phyloP scores from a whole-genome alignment of 92 coral and sea anemone species.

The Epizoanthus fatuus region DNA sequence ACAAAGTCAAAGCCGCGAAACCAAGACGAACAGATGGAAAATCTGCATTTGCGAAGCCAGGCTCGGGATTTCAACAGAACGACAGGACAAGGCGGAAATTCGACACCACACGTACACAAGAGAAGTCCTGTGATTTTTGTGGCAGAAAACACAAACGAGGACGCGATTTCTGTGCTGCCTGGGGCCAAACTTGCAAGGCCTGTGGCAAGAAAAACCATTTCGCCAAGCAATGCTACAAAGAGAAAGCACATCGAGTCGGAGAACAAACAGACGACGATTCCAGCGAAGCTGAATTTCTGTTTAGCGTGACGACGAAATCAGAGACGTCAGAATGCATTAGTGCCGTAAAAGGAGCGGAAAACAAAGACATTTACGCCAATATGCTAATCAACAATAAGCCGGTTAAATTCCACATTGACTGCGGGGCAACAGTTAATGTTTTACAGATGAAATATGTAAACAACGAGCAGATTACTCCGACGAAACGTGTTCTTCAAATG shows the following conservation, averaged over 20 bases:
- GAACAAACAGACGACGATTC: slow-evolving; percentile 46
- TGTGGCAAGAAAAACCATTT: slow-evolving; percentile 51
- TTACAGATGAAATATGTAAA: slow-evolving; percentile 51
- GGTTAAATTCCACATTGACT: slow-evolving; percentile 69
- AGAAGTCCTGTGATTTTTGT: slow-evolving; percentile 50
- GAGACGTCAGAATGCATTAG: slow-evolving; percentile 6
- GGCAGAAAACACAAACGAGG: slow-evolving; percentile 56
- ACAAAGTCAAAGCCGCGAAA: slow-evolving; percentile 21
- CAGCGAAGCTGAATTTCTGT: slow-evolving; percentile 39
- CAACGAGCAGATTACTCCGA: slow-evolving; percentile 53
- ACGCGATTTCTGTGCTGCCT: slow-evolving; percentile 25
- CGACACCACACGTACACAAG: neutral
- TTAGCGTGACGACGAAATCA: slow-evolving; percentile 35
- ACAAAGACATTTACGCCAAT: slow-evolving; percentile 50
- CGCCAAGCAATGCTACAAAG: slow-evolving; percentile 43
- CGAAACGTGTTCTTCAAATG: slow-evolving; percentile 53
- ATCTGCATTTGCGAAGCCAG: neutral
- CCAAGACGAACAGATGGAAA: slow-evolving; percentile 33
- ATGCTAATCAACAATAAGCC: slow-evolving; percentile 49
- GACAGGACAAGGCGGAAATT: slow-evolving; percentile 15
- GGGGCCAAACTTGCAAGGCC: slow-evolving; percentile 20
- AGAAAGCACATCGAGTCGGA: slow-evolving; percentile 24
- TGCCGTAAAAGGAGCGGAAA: neutral
- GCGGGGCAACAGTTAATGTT: slow-evolving; percentile 67
- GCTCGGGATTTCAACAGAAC: too few relatives aligned